These are phyloP conservation scores for Coelopa pilipes DNA, from an alignment of 2,888 invertebrate species.

Conservation along the genomic window DNA sequence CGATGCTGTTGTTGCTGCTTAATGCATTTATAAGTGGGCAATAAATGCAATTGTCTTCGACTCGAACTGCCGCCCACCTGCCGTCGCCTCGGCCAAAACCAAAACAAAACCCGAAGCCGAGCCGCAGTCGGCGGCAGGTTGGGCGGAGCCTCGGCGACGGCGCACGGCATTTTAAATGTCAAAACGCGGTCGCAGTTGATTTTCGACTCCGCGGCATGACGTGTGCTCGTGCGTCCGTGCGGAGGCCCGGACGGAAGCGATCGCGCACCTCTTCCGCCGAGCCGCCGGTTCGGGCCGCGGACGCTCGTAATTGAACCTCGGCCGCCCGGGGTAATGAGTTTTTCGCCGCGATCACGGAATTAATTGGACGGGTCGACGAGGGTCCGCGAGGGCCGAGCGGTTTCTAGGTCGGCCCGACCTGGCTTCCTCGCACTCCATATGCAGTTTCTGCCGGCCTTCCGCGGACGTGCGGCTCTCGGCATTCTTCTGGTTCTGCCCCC, in stretches of 20 bases:
- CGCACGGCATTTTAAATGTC: neutral
- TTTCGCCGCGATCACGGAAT: neutral
- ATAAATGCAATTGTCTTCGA: conserved; percentile 20
- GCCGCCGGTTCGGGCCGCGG: neutral
- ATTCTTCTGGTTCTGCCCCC: neutral
- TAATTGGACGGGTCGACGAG: neutral
- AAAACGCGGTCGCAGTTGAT: neutral
- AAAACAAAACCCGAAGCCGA: no score
- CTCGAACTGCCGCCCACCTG: conserved; percentile 24
- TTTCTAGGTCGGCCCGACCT: neutral
- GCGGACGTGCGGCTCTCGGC: no score
- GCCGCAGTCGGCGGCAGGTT: neutral
- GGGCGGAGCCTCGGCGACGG: neutral
- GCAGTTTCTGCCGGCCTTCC: no score
- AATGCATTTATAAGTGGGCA: conserved; percentile 22
- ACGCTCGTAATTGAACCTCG: neutral
- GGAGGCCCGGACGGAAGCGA: neutral
- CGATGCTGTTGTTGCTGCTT: neutral
- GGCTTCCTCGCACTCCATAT: no score
- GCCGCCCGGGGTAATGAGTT: conserved; percentile 3
- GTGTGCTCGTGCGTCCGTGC: neutral
- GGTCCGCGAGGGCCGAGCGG: no score
- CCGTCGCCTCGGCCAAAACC: neutral
- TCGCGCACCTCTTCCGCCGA: conserved; percentile 28
- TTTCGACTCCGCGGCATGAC: neutral